phyloP scores from a whole-genome alignment of 2,888 invertebrate genomes.

The Eremobia ochroleuca region DNA sequence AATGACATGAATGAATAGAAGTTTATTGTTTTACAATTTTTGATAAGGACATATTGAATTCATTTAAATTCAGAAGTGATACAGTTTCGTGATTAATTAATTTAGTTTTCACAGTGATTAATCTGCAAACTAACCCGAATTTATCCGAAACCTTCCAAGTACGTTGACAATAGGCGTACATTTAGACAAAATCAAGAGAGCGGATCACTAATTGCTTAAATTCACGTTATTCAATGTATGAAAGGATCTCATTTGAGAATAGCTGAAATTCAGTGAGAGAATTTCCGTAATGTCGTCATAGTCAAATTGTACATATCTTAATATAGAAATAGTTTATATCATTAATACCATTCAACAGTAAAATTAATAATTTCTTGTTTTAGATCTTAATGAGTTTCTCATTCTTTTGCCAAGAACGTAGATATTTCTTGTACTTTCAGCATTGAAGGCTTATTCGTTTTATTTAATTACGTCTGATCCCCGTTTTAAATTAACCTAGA shows the following conservation, averaged over 20 bases:
- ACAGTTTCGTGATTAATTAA: background rate
- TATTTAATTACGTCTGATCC: too few relatives aligned
- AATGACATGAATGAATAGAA: too few relatives aligned
- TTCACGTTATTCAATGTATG: slow-evolving; percentile 60
- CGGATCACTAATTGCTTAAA: slow-evolving; percentile 62
- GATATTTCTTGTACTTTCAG: background rate
- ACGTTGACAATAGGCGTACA: slow-evolving; percentile 47
- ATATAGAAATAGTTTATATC: slow-evolving; percentile 9
- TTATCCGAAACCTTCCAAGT: slow-evolving; percentile 30
- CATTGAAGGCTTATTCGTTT: background rate
- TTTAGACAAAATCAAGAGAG: slow-evolving; percentile 47
- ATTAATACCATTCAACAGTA: background rate
- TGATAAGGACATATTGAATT: background rate
- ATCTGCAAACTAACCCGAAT: slow-evolving; percentile 15
- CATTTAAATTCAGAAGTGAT: background rate
- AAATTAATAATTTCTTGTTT: background rate
- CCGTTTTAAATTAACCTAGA: background rate
- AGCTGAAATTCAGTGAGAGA: slow-evolving; percentile 37
- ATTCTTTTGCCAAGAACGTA: background rate
- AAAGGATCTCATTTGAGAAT: slow-evolving; percentile 64
- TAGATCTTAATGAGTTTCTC: background rate
- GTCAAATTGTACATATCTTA: slow-evolving; percentile 18
- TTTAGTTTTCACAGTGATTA: slow-evolving; percentile 30
- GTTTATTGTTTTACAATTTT: background rate
- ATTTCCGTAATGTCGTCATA: slow-evolving; percentile 34